A percentile compares a stretch with the other conserved stretches of the same genome.
Evolutionary conservation across 1,140 invertebrate genomes (phyloP).

Genomic region (Sesamia nonagrioides): DNA sequence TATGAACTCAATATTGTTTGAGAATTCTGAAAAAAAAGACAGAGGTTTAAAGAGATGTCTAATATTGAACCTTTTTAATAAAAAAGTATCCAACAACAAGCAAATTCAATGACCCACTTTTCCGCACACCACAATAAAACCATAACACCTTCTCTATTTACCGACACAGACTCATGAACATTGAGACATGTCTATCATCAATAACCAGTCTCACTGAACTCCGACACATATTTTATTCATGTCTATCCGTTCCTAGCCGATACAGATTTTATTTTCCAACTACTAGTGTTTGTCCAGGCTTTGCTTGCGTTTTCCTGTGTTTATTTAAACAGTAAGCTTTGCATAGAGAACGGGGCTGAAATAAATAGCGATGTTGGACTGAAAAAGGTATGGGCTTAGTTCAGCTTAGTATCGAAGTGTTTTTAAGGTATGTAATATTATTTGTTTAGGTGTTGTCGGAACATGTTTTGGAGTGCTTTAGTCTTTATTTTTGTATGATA

Average conservation of each 20-base stretch:
- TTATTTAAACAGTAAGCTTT: conserved; percentile 40
- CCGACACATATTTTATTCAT: conserved; percentile 40
- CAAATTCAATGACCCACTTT: neutral
- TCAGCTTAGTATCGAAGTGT: neutral
- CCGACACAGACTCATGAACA: conserved; percentile 20
- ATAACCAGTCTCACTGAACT: conserved; percentile 11
- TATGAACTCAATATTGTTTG: no score
- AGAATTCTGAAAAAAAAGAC: no score
- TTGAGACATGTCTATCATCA: conserved; percentile 21
- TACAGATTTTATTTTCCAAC: conserved; percentile 38
- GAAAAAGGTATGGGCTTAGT: neutral
- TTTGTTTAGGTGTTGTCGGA: conserved; percentile 4
- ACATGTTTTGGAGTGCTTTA: neutral
- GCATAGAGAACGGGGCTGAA: conserved; percentile 25
- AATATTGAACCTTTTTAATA: neutral
- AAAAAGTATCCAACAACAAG: neutral
- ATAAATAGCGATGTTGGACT: conserved; percentile 13
- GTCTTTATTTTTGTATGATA: neutral
- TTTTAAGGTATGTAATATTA: conserved; percentile 24
- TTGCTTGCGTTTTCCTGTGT: conserved; percentile 25
- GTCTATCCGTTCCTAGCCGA: conserved; percentile 33
- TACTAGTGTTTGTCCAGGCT: conserved; percentile 43
- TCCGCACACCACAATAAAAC: neutral
- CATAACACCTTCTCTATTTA: neutral
- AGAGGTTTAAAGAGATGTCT: no score